Conservation (phyloP, 2,797 vertebrate species). For the Hozukius guyotensis region DNA sequence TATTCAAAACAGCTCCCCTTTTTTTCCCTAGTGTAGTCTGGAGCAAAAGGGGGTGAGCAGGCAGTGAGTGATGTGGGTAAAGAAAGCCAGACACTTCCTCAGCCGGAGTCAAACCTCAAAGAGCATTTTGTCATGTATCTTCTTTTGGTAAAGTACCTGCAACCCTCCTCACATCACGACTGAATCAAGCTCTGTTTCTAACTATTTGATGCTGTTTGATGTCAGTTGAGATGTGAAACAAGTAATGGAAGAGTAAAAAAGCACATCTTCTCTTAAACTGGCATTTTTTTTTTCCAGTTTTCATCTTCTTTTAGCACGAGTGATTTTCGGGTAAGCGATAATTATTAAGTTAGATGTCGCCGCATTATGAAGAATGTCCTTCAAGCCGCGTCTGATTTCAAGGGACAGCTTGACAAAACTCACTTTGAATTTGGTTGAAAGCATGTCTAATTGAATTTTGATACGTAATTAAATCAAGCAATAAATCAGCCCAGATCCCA, state of each 20-base stretch:
- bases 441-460: constrained; percentile 89
- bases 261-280: constrained; percentile 20
- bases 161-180: constrained; percentile 61
- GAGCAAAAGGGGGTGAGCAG: constrained; percentile 55
- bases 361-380: constrained; percentile 78
- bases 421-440: constrained; percentile 84
- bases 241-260: constrained; percentile 36
- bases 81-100: constrained; percentile 63
- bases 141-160: constrained; percentile 69
- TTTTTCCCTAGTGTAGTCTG: constrained; percentile 58
- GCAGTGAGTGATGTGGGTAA: constrained; percentile 69
- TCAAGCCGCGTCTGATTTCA: constrained; percentile 76
- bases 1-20: constrained; percentile 69
- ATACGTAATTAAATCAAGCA: constrained; percentile 89
- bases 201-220: constrained; percentile 72
- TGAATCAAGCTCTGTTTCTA: constrained; percentile 64
- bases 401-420: constrained; percentile 82
- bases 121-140: constrained; percentile 71
- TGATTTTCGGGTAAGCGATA: constrained; percentile 49
- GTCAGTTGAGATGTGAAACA: constrained; percentile 56
- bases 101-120: constrained; percentile 68
- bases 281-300: constrained; percentile 12
- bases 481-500: constrained; percentile 87
- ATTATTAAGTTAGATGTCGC: constrained; percentile 76
- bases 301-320: constrained; percentile 33